These are phyloP conservation scores for Drosophila azteca DNA, from an alignment of 1,140 invertebrate genomes.

Conservation along the genomic window DNA sequence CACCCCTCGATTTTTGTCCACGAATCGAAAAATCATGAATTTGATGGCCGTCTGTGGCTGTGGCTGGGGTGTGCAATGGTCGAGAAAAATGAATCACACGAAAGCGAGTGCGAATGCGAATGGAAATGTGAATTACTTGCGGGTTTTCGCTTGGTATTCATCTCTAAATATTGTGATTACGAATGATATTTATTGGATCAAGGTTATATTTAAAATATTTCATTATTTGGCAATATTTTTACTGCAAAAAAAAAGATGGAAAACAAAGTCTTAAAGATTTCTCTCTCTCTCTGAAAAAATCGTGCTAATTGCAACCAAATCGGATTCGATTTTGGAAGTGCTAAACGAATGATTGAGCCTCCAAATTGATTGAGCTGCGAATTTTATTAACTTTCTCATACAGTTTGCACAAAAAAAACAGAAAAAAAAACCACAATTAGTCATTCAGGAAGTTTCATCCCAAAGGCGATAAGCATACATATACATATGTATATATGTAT, in stretches of 20 bases:
- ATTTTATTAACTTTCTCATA: neutral
- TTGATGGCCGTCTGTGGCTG: too few relatives aligned
- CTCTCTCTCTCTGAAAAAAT: neutral
- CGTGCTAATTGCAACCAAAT: constrained; percentile 41
- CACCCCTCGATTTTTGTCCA: neutral
- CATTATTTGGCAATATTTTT: neutral
- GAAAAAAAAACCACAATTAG: constrained; percentile 5
- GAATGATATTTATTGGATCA: constrained; percentile 32
- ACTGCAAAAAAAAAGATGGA: too few relatives aligned
- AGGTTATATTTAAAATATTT: constrained; percentile 22
- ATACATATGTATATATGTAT: too few relatives aligned
- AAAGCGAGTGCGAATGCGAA: neutral
- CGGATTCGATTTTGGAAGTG: constrained; percentile 20
- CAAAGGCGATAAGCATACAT: neutral
- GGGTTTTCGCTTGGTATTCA: constrained; percentile 23
- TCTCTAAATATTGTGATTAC: constrained; percentile 30
- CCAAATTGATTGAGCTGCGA: constrained; percentile 22
- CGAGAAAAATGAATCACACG: constrained; percentile 18
- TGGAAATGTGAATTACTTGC: constrained; percentile 32
- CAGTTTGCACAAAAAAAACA: neutral
- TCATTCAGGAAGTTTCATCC: constrained; percentile 13
- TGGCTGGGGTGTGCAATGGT: constrained; percentile 45
- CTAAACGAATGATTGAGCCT: constrained; percentile 38
- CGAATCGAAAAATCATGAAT: constrained; percentile 52
- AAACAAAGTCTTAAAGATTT: constrained; percentile 7